phyloP scores from a whole-genome alignment of 2,113 vertebrate genomes.

The Pterocles burchelli region DNA sequence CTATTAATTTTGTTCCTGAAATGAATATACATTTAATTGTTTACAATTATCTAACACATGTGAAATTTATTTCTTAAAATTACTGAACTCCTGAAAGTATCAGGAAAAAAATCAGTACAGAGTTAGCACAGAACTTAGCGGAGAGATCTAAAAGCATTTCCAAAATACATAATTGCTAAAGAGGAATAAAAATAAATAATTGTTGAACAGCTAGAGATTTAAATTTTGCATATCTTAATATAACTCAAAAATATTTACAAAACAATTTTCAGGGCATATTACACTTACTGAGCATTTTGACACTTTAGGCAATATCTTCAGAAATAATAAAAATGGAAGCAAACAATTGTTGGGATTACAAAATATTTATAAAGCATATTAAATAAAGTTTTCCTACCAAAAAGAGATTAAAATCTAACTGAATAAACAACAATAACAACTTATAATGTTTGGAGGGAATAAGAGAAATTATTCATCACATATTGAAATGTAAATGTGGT shows the following conservation, averaged over 20 bases:
- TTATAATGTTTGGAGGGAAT: background rate
- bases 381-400: background rate
- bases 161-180: background rate
- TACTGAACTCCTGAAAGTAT: background rate
- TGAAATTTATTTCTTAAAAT: background rate
- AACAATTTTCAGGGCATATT: background rate
- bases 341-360: background rate
- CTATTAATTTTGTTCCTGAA: background rate
- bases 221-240: background rate
- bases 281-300: background rate
- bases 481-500: background rate
- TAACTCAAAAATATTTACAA: background rate
- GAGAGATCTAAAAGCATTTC: background rate
- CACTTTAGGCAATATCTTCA: background rate
- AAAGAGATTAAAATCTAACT: background rate
- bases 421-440: background rate
- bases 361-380: background rate
- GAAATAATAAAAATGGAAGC: background rate
- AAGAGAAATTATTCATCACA: background rate
- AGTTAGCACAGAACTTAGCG: background rate
- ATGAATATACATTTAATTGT: background rate
- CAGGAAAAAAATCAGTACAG: background rate
- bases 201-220: background rate
- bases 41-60: background rate
- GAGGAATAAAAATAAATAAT: background rate